phyloP scores from a whole-genome alignment of 2,113 vertebrate species.

The Bubalus kerabau region DNA sequence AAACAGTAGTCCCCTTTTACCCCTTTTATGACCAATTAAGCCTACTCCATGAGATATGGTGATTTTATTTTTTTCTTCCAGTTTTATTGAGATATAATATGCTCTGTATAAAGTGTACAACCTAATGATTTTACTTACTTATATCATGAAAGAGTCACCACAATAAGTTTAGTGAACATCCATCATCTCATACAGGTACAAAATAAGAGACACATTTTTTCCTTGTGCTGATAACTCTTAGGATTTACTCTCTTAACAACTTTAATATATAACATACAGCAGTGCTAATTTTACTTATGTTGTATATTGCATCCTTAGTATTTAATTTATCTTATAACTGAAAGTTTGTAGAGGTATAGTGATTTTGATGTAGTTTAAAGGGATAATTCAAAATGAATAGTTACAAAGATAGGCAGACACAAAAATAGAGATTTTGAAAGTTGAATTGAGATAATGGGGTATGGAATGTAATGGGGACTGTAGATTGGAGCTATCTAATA shows the following conservation, averaged over 20 bases:
- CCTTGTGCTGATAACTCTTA: neutral
- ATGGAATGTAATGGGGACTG: neutral
- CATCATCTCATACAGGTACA: neutral
- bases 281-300: neutral
- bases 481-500: neutral
- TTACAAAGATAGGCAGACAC: neutral
- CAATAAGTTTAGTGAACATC: neutral
- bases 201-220: neutral
- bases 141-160: neutral
- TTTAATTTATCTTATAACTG: neutral
- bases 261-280: neutral
- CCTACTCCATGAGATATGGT: neutral
- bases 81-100: neutral
- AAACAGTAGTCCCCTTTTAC: neutral
- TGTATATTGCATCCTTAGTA: neutral
- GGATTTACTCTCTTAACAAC: neutral
- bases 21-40: neutral
- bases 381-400: neutral
- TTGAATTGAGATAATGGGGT: neutral
- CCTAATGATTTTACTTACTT: neutral
- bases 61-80: neutral
- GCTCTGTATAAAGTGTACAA: neutral
- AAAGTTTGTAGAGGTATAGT: neutral
- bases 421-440: neutral
- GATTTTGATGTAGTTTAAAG: neutral